Conservation (phyloP, 2,113 vertebrate genomes). For the Plectropomus leopardus region DNA sequence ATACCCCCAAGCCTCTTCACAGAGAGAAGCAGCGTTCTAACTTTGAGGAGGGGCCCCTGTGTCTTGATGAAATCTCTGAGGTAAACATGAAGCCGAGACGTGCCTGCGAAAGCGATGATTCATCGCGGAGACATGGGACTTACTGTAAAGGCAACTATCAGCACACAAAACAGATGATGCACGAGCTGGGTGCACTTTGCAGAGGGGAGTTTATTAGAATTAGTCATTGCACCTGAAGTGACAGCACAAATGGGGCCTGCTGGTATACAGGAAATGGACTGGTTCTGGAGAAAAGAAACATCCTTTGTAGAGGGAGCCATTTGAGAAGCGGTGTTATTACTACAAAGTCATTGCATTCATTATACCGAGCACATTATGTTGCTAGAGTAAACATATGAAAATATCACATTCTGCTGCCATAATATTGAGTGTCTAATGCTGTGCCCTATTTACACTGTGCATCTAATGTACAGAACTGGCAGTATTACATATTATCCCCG, state of each 20-base stretch:
- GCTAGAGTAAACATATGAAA: slow-evolving; percentile 11
- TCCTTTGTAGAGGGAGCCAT: slow-evolving; percentile 39
- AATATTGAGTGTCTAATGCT: slow-evolving; percentile 20
- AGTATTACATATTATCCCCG: slow-evolving; percentile 11
- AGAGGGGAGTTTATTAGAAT: slow-evolving; percentile 57
- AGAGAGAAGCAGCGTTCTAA: slow-evolving; percentile 6
- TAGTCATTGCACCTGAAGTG: slow-evolving; percentile 54
- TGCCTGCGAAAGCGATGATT: slow-evolving; percentile 33
- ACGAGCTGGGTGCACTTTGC: slow-evolving; percentile 25
- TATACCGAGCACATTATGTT: slow-evolving; percentile 20
- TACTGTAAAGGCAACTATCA: slow-evolving; percentile 62
- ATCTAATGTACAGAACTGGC: slow-evolving; percentile 27
- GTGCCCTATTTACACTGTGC: slow-evolving; percentile 27
- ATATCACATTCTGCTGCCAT: not conserved
- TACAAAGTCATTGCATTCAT: slow-evolving; percentile 22
- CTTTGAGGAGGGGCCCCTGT: slow-evolving; percentile 18
- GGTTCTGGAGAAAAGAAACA: slow-evolving; percentile 3
- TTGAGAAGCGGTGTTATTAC: slow-evolving; percentile 39
- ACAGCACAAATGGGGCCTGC: slow-evolving; percentile 30
- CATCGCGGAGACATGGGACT: slow-evolving; percentile 30
- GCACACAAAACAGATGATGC: slow-evolving; percentile 42
- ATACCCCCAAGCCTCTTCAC: slow-evolving; percentile 31
- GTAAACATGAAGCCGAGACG: slow-evolving; percentile 45
- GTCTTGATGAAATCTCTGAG: slow-evolving; percentile 59
- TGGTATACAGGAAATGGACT: slow-evolving; percentile 54